Base-by-base conservation (phyloP, 2,888 invertebrate species). In the Stegophylla sp. region DNA sequence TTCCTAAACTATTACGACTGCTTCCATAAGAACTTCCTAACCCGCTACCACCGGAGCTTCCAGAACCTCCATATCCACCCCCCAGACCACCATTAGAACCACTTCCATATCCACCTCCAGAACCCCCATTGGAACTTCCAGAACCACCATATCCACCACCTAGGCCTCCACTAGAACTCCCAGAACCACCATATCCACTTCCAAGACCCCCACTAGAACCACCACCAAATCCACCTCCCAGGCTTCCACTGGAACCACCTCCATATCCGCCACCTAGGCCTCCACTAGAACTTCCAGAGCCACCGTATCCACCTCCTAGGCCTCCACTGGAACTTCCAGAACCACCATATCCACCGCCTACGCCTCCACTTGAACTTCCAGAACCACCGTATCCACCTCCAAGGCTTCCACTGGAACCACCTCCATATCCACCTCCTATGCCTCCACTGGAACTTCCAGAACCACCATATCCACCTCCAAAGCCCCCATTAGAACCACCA, bases 241-340 rank as follows among this genome's bases (percentile, higher is more conserved):
- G 12, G 83, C 83, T 67, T 17, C 76, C 67, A 34, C 26, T 48
- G 1, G 72, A 45, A 17, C 67, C 64, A 43, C 82, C 53, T 10
- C 64, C 41, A 64, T 41, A 20, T 69, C 83, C 82, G 83, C 20
- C 81, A 83, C 84, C 34, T 82, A 83, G 83, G 83, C 83, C 67
- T 17, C 76, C 67, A 34, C 26, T 23, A 2, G 45, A 69, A 13
- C 82, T 71, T 5, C 67, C 71, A 0, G 63, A 34, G 12, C 71
- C 71, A 3, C 71, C 71, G 9, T 41, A 53, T 0, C 71, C 41
- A 15, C 53, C 23, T 0, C 71, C 48, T 28, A 17, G 1, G 1
- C 45, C 64, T 2, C 64, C 64, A 61, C 5, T 81, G 15, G 64
- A 61, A n/a, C 64, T 34, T 15, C 72, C 59, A 0, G 26, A 76